A percentile compares a stretch with the other conserved stretches of the same genome.
Evolutionary conservation across 2,113 vertebrate species (phyloP).

Genomic region (Stegastes partitus): DNA sequence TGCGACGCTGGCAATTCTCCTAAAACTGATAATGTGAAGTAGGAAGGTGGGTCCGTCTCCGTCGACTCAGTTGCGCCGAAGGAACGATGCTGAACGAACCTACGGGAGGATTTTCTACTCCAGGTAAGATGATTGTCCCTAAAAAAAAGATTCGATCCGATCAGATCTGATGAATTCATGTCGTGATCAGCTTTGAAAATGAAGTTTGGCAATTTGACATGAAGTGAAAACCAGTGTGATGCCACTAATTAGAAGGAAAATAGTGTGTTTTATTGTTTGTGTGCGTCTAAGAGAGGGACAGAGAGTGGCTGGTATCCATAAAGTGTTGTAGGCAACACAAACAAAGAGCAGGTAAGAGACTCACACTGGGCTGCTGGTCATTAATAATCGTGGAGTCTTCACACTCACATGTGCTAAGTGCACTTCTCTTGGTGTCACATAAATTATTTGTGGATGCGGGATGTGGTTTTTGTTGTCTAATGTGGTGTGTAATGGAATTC

Average conservation of each 20-base stretch:
- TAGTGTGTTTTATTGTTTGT: neutral
- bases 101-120: conserved; percentile 55
- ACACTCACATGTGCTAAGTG: conserved; percentile 49
- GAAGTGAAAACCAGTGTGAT: conserved; percentile 1
- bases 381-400: conserved; percentile 49
- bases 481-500: conserved; percentile 78
- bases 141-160: no score
- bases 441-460: conserved; percentile 66
- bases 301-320: neutral
- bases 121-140: conserved; percentile 65
- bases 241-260: neutral
- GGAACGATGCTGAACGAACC: conserved; percentile 73
- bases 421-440: conserved; percentile 63
- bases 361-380: conserved; percentile 12
- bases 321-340: neutral
- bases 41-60: conserved; percentile 47
- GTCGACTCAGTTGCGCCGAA: conserved; percentile 58
- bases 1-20: conserved; percentile 16
- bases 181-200: neutral
- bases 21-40: conserved; percentile 58
- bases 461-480: conserved; percentile 73
- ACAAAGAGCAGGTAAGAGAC: conserved; percentile 5
- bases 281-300: neutral
- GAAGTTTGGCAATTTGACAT: conserved; percentile 2
- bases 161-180: no score